phyloP scores from a whole-genome alignment of 2,113 vertebrate genomes.

The Actenoides hombroni region DNA sequence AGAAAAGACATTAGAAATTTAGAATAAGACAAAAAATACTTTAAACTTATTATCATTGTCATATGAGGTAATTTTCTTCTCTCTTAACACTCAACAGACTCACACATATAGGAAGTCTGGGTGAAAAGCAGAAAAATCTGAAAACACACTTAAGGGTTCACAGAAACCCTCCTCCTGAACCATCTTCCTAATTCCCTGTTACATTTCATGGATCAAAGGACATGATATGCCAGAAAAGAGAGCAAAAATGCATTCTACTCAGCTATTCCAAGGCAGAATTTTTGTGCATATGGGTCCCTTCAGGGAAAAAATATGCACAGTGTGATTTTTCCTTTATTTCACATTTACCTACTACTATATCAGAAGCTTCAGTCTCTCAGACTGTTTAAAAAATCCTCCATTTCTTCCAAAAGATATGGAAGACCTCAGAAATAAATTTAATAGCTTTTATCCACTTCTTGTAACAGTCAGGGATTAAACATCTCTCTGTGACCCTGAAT shows the following conservation, averaged over 20 bases:
- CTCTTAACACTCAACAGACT: neutral
- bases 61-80: neutral
- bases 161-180: neutral
- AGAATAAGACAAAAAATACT: neutral
- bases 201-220: constrained; percentile 39
- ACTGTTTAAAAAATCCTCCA: neutral
- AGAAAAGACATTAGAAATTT: neutral
- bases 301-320: constrained; percentile 46
- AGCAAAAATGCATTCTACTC: neutral
- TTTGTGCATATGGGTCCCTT: constrained; percentile 29
- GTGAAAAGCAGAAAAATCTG: neutral
- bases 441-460: constrained; percentile 9
- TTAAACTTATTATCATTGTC: neutral
- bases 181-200: neutral
- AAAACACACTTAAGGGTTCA: neutral
- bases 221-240: neutral
- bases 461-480: constrained; percentile 16
- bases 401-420: neutral
- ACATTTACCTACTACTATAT: neutral
- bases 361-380: neutral
- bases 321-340: neutral
- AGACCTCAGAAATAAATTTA: neutral
- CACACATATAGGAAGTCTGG: neutral
- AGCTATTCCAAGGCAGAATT: neutral
- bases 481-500: neutral